phyloP scores from a whole-genome alignment of 2,797 vertebrate genomes.

The Cottoperca gobio region DNA sequence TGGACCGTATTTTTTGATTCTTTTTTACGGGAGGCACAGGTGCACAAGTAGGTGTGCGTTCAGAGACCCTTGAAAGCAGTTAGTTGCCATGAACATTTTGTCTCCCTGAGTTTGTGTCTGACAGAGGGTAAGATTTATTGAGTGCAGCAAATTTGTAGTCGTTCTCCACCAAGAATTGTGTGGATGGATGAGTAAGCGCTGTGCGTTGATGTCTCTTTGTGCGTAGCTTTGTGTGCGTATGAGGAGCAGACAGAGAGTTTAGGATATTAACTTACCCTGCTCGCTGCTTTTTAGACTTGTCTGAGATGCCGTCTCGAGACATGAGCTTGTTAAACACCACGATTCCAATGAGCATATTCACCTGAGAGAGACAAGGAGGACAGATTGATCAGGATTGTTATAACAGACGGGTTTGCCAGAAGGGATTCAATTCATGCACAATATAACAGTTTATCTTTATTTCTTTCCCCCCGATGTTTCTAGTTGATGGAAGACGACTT shows the following conservation, averaged over 20 bases:
- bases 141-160: slow-evolving; percentile 35
- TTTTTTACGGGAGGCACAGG: slow-evolving; percentile 35
- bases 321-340: slow-evolving; percentile 99
- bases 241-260: slow-evolving; percentile 8
- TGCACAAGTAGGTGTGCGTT: slow-evolving; percentile 42
- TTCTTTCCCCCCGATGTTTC: slow-evolving; percentile 15
- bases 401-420: slow-evolving; percentile 9
- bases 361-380: slow-evolving; percentile 79
- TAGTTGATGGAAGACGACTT: slow-evolving; percentile 25
- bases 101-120: slow-evolving; percentile 35
- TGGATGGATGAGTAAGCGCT: slow-evolving; percentile 7
- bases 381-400: slow-evolving; percentile 23
- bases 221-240: not conserved
- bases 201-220: not conserved
- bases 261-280: slow-evolving; percentile 91
- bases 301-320: slow-evolving; percentile 97
- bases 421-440: slow-evolving; percentile 21
- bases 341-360: slow-evolving; percentile 99
- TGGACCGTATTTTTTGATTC: slow-evolving; percentile 37
- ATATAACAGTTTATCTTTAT: not conserved
- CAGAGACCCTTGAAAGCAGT: slow-evolving; percentile 40
- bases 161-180: slow-evolving; percentile 15
- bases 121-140: slow-evolving; percentile 39
- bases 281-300: slow-evolving; percentile 99
- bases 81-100: slow-evolving; percentile 38